A percentile compares a stretch with the other conserved stretches of the same genome.
phyloP scores from a whole-genome alignment of 2,888 invertebrate genomes.

The Eretmocerus hayati region DNA sequence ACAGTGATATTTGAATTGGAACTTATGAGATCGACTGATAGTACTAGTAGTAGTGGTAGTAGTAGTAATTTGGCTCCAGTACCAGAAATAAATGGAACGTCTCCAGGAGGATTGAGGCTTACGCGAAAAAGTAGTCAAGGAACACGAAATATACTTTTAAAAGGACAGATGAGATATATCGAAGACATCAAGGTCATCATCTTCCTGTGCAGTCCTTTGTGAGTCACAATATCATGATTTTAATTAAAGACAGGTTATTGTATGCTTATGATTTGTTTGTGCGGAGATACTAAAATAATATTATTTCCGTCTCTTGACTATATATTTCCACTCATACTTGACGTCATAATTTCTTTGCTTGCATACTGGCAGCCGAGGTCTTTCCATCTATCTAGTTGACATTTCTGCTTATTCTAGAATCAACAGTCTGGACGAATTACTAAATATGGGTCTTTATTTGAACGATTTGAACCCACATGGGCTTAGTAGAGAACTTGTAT shows the following conservation, averaged over 20 bases:
- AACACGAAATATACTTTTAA: conserved; percentile 61
- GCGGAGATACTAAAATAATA: too few relatives aligned
- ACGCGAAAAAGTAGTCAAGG: conserved; percentile 62
- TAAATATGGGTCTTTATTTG: conserved; percentile 69
- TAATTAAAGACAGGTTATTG: not conserved
- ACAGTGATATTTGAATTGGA: conserved; percentile 83
- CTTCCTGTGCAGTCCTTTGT: conserved; percentile 85
- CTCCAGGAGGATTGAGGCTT: conserved; percentile 33
- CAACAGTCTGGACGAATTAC: conserved; percentile 76
- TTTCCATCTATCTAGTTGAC: too few relatives aligned
- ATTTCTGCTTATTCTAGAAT: conserved; percentile 52
- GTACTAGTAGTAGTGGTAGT: not conserved
- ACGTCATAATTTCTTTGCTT: too few relatives aligned
- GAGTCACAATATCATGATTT: conserved; percentile 46
- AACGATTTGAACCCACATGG: conserved; percentile 84
- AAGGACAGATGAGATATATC: conserved; percentile 80
- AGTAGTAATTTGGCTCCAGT: conserved; percentile 2
- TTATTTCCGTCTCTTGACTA: too few relatives aligned
- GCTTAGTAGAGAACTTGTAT: conserved; percentile 72
- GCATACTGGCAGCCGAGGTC: too few relatives aligned
- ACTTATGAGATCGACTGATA: conserved; percentile 55
- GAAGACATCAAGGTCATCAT: conserved; percentile 74
- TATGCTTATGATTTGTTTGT: too few relatives aligned
- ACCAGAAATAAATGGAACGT: not conserved
- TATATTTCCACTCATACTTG: too few relatives aligned